Percentiles rank a stretch among this genome's conserved stretches.
Conservation (phyloP, 1,140 invertebrate genomes). For the Chymomyza costata region DNA sequence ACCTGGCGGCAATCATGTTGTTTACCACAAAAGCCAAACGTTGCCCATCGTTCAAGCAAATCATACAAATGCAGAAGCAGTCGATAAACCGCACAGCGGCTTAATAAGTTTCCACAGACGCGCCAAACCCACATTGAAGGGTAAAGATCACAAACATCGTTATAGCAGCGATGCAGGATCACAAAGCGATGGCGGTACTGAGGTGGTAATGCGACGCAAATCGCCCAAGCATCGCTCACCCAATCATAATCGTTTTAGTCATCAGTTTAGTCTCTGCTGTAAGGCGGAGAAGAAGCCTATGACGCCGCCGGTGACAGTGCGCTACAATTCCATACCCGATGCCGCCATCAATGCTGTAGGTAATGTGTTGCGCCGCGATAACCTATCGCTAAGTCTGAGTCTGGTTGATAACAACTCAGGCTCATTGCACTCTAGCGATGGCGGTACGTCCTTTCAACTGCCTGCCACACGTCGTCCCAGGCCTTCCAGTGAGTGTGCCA, state of each 20-base stretch:
- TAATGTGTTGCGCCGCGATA: conserved; percentile 51
- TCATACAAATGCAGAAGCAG: conserved; percentile 7
- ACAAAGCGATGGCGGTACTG: conserved; percentile 57
- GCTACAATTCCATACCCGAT: conserved; percentile 73
- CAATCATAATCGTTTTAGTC: conserved; percentile 69
- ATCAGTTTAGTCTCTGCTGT: conserved; percentile 72
- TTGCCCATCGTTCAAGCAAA: conserved; percentile 25
- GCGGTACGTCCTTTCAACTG: conserved; percentile 32
- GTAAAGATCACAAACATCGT: conserved; percentile 50
- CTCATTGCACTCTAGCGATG: conserved; percentile 53
- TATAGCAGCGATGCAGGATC: conserved; percentile 60
- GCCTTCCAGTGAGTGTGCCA: conserved; percentile 62
- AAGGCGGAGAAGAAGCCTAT: conserved; percentile 66
- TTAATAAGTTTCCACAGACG: conserved; percentile 62
- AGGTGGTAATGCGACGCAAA: conserved; percentile 58
- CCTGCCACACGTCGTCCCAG: conserved; percentile 29
- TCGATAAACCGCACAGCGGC: conserved; percentile 60
- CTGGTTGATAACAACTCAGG: conserved; percentile 61
- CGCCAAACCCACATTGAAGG: conserved; percentile 43
- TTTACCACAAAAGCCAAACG: conserved; percentile 64
- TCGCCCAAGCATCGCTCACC: conserved; percentile 63
- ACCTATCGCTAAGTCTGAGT: conserved; percentile 64
- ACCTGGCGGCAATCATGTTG: conserved; percentile 22
- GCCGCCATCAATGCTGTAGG: conserved; percentile 21
- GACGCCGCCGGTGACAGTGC: conserved; percentile 69